Conservation (phyloP, 2,113 vertebrate genomes). For the Mesocricetus auratus region DNA sequence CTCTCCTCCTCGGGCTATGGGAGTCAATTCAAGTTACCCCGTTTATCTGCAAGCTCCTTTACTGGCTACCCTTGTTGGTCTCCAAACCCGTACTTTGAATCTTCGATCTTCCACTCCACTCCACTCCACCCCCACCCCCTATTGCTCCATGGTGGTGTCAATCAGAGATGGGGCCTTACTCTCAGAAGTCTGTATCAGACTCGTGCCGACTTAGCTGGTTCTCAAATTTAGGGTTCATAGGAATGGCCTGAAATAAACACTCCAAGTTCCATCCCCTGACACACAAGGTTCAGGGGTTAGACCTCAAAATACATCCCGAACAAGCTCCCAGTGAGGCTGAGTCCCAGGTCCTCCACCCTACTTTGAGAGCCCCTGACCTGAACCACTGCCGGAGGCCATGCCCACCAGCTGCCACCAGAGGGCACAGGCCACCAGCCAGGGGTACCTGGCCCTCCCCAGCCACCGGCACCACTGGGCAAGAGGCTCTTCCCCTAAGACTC, state of each 20-base stretch:
- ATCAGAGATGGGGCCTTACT: neutral
- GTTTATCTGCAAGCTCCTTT: too few relatives aligned
- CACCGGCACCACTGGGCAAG: neutral
- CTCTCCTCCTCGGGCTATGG: neutral
- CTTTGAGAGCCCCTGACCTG: neutral
- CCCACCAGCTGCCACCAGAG: constrained; percentile 65
- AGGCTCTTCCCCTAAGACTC: neutral
- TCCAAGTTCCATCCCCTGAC: neutral
- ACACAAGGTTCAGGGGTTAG: neutral
- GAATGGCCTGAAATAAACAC: neutral
- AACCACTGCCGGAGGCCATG: neutral
- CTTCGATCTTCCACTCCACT: neutral
- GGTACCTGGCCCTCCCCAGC: neutral
- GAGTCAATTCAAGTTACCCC: too few relatives aligned
- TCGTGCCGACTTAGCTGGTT: neutral
- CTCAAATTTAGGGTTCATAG: neutral
- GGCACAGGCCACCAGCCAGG: constrained; percentile 19
- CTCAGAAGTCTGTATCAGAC: neutral
- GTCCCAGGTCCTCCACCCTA: neutral
- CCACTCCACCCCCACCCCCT: neutral
- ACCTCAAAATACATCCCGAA: neutral
- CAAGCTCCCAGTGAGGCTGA: neutral
- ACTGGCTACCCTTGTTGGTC: neutral
- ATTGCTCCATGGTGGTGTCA: neutral
- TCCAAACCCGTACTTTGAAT: neutral